Evolutionary conservation across 1,140 invertebrate genomes (phyloP).

Genomic region (Ceratosolen solmsi): DNA sequence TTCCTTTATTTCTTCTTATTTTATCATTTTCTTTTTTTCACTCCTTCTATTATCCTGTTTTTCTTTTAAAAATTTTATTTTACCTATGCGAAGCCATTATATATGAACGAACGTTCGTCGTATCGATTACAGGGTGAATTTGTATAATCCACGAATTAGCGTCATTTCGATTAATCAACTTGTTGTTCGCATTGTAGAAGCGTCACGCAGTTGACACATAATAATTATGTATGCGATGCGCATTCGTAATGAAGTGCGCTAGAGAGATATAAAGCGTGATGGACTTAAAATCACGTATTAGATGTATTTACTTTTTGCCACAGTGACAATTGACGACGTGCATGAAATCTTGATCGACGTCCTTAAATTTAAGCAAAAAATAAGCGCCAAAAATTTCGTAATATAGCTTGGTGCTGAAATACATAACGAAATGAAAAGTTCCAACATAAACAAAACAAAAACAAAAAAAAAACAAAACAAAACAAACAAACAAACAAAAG

Average conservation of each 20-base stretch:
- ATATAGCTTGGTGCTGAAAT: slow-evolving; percentile 16
- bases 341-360: slow-evolving; percentile 49
- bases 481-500: too few relatives aligned
- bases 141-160: slow-evolving; percentile 33
- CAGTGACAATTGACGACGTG: slow-evolving; percentile 45
- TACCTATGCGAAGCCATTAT: slow-evolving; percentile 40
- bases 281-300: slow-evolving; percentile 43
- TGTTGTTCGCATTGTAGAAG: slow-evolving; percentile 20
- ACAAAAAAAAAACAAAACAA: too few relatives aligned
- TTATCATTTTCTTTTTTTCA: too few relatives aligned
- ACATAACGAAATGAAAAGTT: background rate
- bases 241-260: slow-evolving; percentile 32
- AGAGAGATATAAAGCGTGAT: slow-evolving; percentile 11
- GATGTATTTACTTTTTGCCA: slow-evolving; percentile 48
- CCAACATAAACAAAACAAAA: background rate
- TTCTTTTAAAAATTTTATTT: background rate
- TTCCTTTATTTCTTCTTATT: too few relatives aligned
- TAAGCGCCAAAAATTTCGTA: background rate
- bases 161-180: slow-evolving; percentile 35
- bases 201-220: slow-evolving; percentile 22
- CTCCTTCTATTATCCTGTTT: too few relatives aligned
- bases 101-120: slow-evolving; percentile 13
- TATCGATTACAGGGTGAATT: slow-evolving; percentile 51
- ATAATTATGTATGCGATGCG: slow-evolving; percentile 34
- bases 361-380: slow-evolving; percentile 8